Evolutionary conservation across 2,888 invertebrate species (phyloP).

Genomic region (Eudasyphora cyanicolor): DNA sequence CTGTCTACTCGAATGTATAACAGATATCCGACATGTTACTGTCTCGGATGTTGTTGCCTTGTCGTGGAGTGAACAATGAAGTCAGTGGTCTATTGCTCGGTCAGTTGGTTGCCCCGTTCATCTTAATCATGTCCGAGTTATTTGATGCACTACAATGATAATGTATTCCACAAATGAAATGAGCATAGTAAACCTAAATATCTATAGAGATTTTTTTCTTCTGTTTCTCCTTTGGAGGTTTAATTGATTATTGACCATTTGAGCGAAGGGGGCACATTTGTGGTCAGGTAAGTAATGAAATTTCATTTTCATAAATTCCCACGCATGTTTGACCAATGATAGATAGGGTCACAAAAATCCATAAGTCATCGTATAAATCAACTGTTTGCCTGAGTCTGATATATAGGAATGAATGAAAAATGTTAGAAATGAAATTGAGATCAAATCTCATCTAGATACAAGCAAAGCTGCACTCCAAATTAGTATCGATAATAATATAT

Average conservation of each 20-base stretch:
- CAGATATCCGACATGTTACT: constrained; percentile 43
- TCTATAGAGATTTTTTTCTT: constrained; percentile 21
- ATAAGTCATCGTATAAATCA: constrained; percentile 62
- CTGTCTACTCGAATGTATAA: constrained; percentile 38
- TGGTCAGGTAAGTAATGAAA: constrained; percentile 14
- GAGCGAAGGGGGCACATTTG: constrained; percentile 29
- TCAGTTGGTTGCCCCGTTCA: background rate
- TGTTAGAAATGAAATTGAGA: constrained; percentile 32
- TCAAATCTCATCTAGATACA: background rate
- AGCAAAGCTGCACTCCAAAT: too few species aligned
- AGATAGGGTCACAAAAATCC: constrained; percentile 45
- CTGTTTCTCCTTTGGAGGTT: constrained; percentile 38
- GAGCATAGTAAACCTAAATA: background rate
- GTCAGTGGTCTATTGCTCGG: background rate
- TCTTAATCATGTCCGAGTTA: constrained; percentile 56
- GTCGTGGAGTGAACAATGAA: constrained; percentile 22
- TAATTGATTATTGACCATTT: constrained; percentile 62
- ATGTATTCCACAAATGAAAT: background rate
- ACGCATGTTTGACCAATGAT: constrained; percentile 57
- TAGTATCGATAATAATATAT: too few species aligned
- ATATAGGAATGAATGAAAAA: too few species aligned
- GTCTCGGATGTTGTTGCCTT: constrained; percentile 9
- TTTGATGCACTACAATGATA: constrained; percentile 65
- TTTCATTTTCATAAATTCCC: constrained; percentile 56
- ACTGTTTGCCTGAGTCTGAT: constrained; percentile 5